Conservation (phyloP, 2,797 vertebrate species). For the Lagodon rhomboides region DNA sequence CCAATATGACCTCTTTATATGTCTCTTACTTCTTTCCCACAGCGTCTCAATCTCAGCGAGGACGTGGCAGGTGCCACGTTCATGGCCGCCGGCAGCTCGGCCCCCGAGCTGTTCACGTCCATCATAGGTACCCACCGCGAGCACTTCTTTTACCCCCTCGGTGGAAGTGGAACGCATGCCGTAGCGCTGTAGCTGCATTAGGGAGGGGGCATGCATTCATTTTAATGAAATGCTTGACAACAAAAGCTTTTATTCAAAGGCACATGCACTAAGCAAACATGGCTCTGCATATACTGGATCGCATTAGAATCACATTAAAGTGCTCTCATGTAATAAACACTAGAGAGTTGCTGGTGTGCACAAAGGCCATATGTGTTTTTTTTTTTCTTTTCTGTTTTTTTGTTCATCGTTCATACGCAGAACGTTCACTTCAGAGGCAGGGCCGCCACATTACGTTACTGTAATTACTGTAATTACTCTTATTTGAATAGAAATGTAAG, state of each 20-base stretch:
- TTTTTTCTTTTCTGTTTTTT: background rate
- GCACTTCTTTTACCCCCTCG: background rate
- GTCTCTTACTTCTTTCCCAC: conserved; percentile 14
- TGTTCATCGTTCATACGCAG: conserved; percentile 5
- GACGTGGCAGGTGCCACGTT: conserved; percentile 96
- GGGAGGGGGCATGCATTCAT: conserved; percentile 5
- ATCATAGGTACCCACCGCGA: conserved; percentile 88
- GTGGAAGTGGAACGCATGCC: background rate
- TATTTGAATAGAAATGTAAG: conserved; percentile 2
- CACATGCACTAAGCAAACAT: conserved; percentile 32
- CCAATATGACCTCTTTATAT: background rate
- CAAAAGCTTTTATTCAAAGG: conserved; percentile 25
- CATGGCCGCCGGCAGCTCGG: conserved; percentile 97
- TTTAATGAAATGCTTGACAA: conserved; percentile 25
- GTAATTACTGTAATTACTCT: background rate
- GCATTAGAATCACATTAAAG: conserved; percentile 47
- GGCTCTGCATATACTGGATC: conserved; percentile 28
- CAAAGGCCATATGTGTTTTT: conserved; percentile 2
- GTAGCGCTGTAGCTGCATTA: conserved; percentile 2
- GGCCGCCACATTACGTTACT: background rate
- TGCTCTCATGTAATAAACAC: conserved; percentile 25
- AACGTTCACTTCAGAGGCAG: conserved; percentile 8
- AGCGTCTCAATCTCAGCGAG: conserved; percentile 95
- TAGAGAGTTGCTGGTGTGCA: conserved; percentile 4
- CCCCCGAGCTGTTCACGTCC: conserved; percentile 95